A percentile compares a stretch with the other conserved stretches of the same genome.
Evolutionary conservation across 2,888 invertebrate genomes (phyloP).

Genomic region (Platynereis dumerilii): DNA sequence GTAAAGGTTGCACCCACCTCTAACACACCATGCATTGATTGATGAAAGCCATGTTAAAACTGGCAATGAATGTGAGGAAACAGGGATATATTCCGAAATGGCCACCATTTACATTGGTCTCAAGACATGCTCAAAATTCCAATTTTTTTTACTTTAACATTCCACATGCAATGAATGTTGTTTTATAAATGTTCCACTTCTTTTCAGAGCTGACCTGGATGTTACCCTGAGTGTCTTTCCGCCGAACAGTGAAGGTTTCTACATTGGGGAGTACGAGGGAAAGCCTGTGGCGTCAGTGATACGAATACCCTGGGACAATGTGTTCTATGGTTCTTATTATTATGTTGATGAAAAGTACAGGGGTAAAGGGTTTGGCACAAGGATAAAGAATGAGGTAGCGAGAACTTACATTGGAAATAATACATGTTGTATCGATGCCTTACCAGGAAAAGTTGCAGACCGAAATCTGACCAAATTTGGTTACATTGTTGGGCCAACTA

Average conservation of each 20-base stretch:
- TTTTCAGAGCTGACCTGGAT: too few species aligned
- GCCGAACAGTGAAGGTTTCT: conserved; percentile 23
- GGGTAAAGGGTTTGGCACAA: conserved; percentile 27
- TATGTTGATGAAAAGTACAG: conserved; percentile 27
- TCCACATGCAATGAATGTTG: too few species aligned
- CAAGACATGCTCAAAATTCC: too few species aligned
- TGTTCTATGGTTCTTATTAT: conserved; percentile 30
- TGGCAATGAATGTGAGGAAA: too few species aligned
- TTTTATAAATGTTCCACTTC: too few species aligned
- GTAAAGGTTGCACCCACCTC: too few species aligned
- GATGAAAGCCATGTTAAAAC: too few species aligned
- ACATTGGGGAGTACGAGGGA: conserved; percentile 31
- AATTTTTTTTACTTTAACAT: too few species aligned
- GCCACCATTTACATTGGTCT: too few species aligned
- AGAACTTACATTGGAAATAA: conserved; percentile 20
- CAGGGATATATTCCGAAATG: too few species aligned
- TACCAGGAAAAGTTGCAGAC: conserved; percentile 20
- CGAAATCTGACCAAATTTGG: conserved; percentile 15
- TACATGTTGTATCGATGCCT: conserved; percentile 25
- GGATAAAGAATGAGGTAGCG: conserved; percentile 29
- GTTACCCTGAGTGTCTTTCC: conserved; percentile 12
- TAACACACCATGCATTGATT: too few species aligned
- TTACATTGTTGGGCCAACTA: conserved; percentile 5
- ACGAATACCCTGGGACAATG: conserved; percentile 23
- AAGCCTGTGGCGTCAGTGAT: conserved; percentile 26